These are phyloP conservation scores for Calypte anna DNA, from an alignment of 2,113 vertebrate species.

Conservation along the genomic window DNA sequence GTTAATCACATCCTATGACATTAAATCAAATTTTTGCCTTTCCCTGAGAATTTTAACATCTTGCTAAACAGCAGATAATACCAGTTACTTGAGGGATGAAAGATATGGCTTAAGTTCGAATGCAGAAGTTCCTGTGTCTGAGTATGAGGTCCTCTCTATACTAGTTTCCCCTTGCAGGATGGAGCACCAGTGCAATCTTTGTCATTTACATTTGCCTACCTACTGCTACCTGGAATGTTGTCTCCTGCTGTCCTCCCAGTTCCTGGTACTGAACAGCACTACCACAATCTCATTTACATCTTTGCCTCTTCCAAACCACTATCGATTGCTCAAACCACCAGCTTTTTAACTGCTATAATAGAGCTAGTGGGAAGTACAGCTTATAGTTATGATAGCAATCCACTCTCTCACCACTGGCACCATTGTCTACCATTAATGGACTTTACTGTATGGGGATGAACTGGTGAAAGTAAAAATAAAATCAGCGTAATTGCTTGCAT, in stretches of 20 bases:
- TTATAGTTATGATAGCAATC: background rate
- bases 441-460: background rate
- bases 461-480: background rate
- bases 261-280: background rate
- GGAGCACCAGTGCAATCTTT: background rate
- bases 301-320: background rate
- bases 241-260: background rate
- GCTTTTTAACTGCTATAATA: background rate
- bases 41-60: background rate
- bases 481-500: background rate
- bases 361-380: background rate
- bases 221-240: background rate
- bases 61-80: background rate
- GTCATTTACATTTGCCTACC: background rate
- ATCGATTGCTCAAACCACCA: background rate
- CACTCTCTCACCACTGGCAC: background rate
- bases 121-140: rapidly evolving
- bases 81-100: background rate
- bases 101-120: background rate
- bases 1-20: background rate
- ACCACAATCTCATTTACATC: rapidly evolving
- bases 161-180: rapidly evolving
- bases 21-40: background rate
- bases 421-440: background rate
- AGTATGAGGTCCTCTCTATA: rapidly evolving